Base-by-base conservation (phyloP, 2,113 vertebrate genomes). In the Polypterus bichir region DNA sequence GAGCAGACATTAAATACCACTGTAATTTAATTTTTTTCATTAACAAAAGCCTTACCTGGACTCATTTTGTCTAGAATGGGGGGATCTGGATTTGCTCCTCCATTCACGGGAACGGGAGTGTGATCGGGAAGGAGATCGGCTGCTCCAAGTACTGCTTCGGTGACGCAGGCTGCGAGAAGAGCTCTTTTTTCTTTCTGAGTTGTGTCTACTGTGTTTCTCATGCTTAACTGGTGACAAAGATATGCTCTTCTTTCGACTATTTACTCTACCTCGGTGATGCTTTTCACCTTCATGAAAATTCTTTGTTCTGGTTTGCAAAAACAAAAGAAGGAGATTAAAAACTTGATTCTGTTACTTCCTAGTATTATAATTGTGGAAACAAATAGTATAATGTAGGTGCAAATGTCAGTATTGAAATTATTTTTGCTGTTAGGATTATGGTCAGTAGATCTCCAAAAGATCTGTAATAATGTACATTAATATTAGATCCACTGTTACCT, bases 121-220 rank as follows among this genome's bases (percentile, higher is more conserved):
- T 1, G 92, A 94, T 57, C 82, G 90, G 1, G 93, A 92, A 1
- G 85, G 82, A 3, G 93, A 95, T 0, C 64, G 82, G 61, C 91
- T 94, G 81, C 91, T 96, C 90, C 89, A 94, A 59, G 93, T 93
- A 71, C 87, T 92, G 72, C 89, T 88, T 69, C 86, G 85, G 67
- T 89, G 88, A 0, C 86, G 79, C 0, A 82, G 73, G 73, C 86
- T 91, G 58, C 84, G 83, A 0, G 82, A 83, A 4, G 86, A 88
- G 71, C 88, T 92, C 73, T 88, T 91, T 78, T 87, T 91, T 52
- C 85, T 83, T 47, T 81, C 82, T 0, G 88, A 86, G 47, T 83
- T 55, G 67, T 87, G 92, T 6, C 88, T 73, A 54, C 79, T 74
- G 66, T 86, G 83, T 44, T 64, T 78, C 7, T 64, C 63, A 5